A percentile compares a stretch with the other conserved stretches of the same genome.
These are phyloP conservation scores for Drosophila burlai DNA, from an alignment of 1,140 invertebrate species.

Conservation along the genomic window DNA sequence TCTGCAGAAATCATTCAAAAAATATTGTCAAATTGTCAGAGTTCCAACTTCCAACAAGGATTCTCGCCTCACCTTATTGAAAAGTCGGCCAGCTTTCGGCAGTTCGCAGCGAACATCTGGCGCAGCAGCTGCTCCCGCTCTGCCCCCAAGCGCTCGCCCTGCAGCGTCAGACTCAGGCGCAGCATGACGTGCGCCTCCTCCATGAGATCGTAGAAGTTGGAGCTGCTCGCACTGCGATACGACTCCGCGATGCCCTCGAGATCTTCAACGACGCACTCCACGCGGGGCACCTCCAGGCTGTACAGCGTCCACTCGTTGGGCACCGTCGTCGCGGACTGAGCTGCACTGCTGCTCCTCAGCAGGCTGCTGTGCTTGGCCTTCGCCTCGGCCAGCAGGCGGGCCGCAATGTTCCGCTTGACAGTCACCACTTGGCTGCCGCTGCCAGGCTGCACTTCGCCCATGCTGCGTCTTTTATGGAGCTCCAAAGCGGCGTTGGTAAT, in stretches of 20 bases:
- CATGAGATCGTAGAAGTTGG: constrained; percentile 82
- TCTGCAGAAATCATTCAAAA: constrained; percentile 24
- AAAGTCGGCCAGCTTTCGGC: constrained; percentile 78
- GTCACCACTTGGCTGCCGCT: constrained; percentile 33
- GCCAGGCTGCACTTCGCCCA: constrained; percentile 46
- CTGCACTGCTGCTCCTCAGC: constrained; percentile 65
- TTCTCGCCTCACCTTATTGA: constrained; percentile 68
- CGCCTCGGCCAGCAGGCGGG: constrained; percentile 72
- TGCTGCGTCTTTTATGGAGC: constrained; percentile 72
- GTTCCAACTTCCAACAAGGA: background rate
- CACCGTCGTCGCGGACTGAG: constrained; percentile 45
- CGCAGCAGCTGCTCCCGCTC: constrained; percentile 69
- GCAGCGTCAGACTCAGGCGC: constrained; percentile 66
- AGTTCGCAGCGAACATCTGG: constrained; percentile 71
- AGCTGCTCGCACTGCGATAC: constrained; percentile 87
- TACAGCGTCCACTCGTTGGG: constrained; percentile 89
- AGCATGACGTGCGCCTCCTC: constrained; percentile 83
- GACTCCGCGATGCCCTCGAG: constrained; percentile 88
- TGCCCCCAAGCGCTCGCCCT: constrained; percentile 59
- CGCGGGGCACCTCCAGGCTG: constrained; percentile 87
- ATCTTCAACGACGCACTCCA: constrained; percentile 88
- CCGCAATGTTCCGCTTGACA: constrained; percentile 75
- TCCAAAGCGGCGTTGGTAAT: constrained; percentile 84
- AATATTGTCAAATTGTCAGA: accelerated
- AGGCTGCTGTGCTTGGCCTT: constrained; percentile 80